Evolutionary conservation across 2,113 vertebrate genomes (phyloP), one percentile per base, ranked within the genome.

Genomic region (Philantomba maxwellii): DNA sequence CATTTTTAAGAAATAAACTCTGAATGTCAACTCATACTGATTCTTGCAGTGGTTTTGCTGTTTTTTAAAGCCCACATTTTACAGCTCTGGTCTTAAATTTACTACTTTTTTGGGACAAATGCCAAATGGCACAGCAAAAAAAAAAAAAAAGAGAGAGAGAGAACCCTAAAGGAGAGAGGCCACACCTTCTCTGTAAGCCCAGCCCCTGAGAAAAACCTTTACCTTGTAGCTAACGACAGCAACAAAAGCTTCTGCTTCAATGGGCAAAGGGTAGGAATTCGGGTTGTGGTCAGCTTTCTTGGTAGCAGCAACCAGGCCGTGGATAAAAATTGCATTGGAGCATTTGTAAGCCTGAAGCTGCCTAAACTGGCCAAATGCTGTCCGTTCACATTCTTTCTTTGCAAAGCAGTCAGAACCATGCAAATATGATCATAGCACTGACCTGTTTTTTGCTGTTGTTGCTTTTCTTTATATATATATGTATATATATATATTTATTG

Each of bases 81-180:
- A 89, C 26, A 88, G 89, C 51, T 51, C 57, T 95, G 81, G 49
- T 84, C 73, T 96, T 87, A 92, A 87, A 87, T 95, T 90, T 97
- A 87, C 64, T 93, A 95, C 75, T 92, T 92, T 92, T 96, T 80
- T 11, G 88, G 93, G 94, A 96, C 81, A 84, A 55, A 83, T 83
- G 93, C 81, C 96, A 96, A 92, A 92, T 81, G 89, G 93, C 13
- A 75, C 23, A 84, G 75, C 11, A 57, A 53, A 80, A 53, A 89
- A n/a, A 81, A 11, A 62, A 45, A 57, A 53, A 70, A 7, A 43
- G 9, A 53, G 9, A 53, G 49, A 53, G 45, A 51, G 49, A 77
- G 47, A 84, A 19, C n/a, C 81, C 58, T 51, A 55, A 64, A 96
- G 57, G 58, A 84, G 73, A 88, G 51, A 66, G 47, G 39, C 58